A percentile compares a stretch with the other conserved stretches of the same genome.
phyloP scores from a whole-genome alignment of 2,113 vertebrate genomes.

The Microtus pennsylvanicus region DNA sequence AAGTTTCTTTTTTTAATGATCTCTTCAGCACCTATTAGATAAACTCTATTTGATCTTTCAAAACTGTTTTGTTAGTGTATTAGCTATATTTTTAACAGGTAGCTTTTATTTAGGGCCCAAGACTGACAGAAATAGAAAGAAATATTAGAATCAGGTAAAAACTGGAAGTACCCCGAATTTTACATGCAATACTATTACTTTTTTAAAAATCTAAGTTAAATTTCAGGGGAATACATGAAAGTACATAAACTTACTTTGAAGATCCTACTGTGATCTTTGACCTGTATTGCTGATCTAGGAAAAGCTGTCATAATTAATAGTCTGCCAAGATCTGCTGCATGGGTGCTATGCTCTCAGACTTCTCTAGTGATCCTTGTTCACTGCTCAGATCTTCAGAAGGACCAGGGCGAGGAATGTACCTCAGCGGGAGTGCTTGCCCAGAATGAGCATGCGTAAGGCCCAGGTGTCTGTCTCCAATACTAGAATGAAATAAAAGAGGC shows the following conservation, averaged over 20 bases:
- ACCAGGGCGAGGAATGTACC: background rate
- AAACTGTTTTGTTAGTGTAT: constrained; percentile 29
- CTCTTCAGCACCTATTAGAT: constrained; percentile 56
- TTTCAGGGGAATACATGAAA: constrained; percentile 58
- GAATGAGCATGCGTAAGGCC: background rate
- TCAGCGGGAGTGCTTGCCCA: background rate
- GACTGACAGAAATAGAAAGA: constrained; percentile 63
- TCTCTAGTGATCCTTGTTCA: constrained; percentile 50
- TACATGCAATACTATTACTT: constrained; percentile 47
- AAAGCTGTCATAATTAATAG: constrained; percentile 31
- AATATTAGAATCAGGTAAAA: constrained; percentile 63
- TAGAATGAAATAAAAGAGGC: background rate
- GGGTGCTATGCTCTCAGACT: background rate
- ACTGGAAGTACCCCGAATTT: constrained; percentile 51
- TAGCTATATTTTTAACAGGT: constrained; percentile 57
- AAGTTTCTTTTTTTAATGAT: constrained; percentile 36
- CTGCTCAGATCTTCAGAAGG: constrained; percentile 37
- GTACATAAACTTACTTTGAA: constrained; percentile 39
- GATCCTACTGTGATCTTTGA: constrained; percentile 54
- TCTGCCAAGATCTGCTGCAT: constrained; percentile 14
- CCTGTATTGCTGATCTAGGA: constrained; percentile 46
- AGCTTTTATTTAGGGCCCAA: constrained; percentile 41
- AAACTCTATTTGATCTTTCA: constrained; percentile 52
- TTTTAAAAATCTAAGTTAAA: constrained; percentile 52
- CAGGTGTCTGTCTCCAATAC: background rate